Evolutionary conservation across 2,888 invertebrate genomes (phyloP).

Genomic region (Branchipolynoe longqiensis): DNA sequence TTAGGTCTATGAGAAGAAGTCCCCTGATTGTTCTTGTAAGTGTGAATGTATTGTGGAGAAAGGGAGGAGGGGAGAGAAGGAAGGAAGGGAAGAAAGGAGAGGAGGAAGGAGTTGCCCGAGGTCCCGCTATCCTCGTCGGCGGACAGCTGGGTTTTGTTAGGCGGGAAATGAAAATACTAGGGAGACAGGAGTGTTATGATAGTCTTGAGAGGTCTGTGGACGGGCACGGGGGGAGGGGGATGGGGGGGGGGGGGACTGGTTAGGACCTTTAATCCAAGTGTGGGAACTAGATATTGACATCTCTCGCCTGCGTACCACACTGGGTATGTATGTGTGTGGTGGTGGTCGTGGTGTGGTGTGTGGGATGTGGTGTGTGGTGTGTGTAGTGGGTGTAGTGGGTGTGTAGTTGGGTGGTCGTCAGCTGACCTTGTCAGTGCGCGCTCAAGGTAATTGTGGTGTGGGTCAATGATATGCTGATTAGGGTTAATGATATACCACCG

Average conservation of each 20-base stretch:
- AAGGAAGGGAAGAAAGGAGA: not conserved
- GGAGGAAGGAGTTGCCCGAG: not conserved
- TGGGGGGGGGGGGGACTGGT: not conserved
- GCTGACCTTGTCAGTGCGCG: too few species aligned
- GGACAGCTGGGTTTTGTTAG: slow-evolving; percentile 45
- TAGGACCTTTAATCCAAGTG: slow-evolving; percentile 45
- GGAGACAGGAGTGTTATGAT: slow-evolving; percentile 50
- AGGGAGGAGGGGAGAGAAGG: not conserved
- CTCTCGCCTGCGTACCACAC: not conserved
- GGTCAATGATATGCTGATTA: too few species aligned
- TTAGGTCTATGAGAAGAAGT: too few species aligned
- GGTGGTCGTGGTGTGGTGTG: too few species aligned
- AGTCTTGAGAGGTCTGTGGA: slow-evolving; percentile 15
- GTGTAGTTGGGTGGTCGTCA: too few species aligned
- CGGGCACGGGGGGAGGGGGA: not conserved
- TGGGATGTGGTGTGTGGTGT: too few species aligned
- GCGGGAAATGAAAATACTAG: slow-evolving; percentile 31
- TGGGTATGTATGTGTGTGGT: too few species aligned
- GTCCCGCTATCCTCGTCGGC: not conserved
- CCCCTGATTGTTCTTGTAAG: not conserved
- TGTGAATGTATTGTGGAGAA: not conserved
- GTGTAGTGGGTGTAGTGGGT: too few species aligned
- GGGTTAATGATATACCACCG: too few species aligned
- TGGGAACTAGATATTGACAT: slow-evolving; percentile 51
- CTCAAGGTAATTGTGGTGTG: too few species aligned